Evolutionary conservation across 2,888 invertebrate species (phyloP), one percentile per base, ranked within the genome.

Genomic region (Fragum whitleyi): DNA sequence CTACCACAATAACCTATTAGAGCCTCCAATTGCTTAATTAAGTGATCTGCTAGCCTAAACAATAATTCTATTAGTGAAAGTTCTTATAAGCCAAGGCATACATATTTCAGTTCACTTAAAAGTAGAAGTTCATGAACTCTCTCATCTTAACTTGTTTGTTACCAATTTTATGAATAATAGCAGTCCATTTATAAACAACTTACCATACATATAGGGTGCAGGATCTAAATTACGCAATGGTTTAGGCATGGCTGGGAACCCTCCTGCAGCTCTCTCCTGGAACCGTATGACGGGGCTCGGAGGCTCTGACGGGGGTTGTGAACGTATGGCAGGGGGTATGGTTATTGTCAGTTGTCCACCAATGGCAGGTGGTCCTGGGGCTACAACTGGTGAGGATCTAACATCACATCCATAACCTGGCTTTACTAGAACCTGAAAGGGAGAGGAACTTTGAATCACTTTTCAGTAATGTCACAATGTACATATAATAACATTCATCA

Each of bases 331-430:
- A 36, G 62, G 62, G 14, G 65, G 65, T 1, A 65, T 65, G 1
- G 39, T 21, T 36, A 65, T 65, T 16, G 42, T 42, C 23, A 65
- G 36, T 23, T 51, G 69, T 51, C 28, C 28, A 2, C 69, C 29
- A 1, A 14, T 53, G 42, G 69, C 28, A 9, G 19, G 28, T 5
- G 29, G 51, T 1, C 51, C 53, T 23, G 42, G 69, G 1, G 53
- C 16, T 39, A 68, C 29, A 28, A 53, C 28, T n/a, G 70, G 21
- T n/a, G 55, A n/a, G 3, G 89, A 68, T 7, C 91, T 86, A 1
- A 94, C 89, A 84, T 94, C 93, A 71, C 87, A 86, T 28, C 94
- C 94, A 86, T 81, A 92, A 9, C 94, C 94, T 51, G 94, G 93
- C 32, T 89, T 77, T 0, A 91, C 91, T 32, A 94, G 77, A 19